These are phyloP conservation scores for Hermaeophaga mercurialis DNA, from an alignment of 2,888 invertebrate species.

Conservation along the genomic window DNA sequence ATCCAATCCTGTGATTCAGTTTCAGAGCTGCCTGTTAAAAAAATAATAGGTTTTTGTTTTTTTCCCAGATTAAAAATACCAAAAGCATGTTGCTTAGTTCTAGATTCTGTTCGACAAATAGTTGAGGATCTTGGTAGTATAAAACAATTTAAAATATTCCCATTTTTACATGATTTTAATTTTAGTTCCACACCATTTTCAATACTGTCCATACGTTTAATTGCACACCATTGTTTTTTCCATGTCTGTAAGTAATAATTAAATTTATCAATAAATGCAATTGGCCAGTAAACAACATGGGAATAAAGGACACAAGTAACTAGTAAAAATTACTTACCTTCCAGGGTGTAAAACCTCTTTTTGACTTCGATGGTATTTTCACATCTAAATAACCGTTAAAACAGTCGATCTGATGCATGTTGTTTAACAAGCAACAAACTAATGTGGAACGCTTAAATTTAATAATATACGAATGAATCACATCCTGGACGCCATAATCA, in stretches of 20 bases:
- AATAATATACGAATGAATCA: constrained; percentile 13
- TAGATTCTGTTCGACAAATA: constrained; percentile 69
- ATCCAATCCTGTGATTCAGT: constrained; percentile 74
- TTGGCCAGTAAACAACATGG: not conserved
- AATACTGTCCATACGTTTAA: constrained; percentile 63
- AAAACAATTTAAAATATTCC: constrained; percentile 56
- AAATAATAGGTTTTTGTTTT: constrained; percentile 66
- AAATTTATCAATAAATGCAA: not conserved
- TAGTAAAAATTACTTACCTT: constrained; percentile 59
- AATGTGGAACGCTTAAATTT: constrained; percentile 13
- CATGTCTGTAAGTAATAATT: constrained; percentile 60
- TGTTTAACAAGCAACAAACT: not conserved
- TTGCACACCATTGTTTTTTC: constrained; percentile 70
- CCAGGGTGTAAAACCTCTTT: constrained; percentile 67
- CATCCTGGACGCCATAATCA: constrained; percentile 18
- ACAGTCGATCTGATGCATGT: constrained; percentile 13
- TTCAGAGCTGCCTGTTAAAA: constrained; percentile 68
- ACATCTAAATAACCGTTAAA: constrained; percentile 68
- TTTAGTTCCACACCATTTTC: constrained; percentile 63
- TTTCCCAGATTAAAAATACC: constrained; percentile 67
- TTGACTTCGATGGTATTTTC: constrained; percentile 66
- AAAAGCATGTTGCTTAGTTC: constrained; percentile 70
- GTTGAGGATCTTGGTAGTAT: constrained; percentile 65
- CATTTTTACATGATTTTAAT: constrained; percentile 60
- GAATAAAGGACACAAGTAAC: not conserved